Base-by-base conservation (phyloP, 2,113 vertebrate species). In the Phyllopteryx taeniolatus region DNA sequence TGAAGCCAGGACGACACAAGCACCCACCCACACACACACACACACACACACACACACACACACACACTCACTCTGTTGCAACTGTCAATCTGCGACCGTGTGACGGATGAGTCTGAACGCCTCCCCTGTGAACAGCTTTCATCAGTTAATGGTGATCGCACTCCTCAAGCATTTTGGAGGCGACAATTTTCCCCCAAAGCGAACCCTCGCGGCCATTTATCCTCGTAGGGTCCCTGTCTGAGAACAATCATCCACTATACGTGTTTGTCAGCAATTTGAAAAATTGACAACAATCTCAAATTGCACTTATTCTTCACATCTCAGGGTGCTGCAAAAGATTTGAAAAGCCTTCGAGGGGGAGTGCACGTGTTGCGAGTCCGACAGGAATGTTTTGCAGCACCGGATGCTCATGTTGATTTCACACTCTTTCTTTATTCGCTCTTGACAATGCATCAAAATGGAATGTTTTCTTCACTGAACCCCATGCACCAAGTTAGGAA, bases 221-320 rank as follows among this genome's bases (percentile, higher is more conserved):
- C 43, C 63, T 66, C n/a, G 7, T 1, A 22, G 42, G 42, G 11
- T 20, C 63, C 43, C 63, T 15, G 43, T 15, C 43, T 66, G 63
- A 66, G 63, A 66, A 66, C 63, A 66, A 66, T 66, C 63, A 66
- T 66, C n/a, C 43, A 66, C 63, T 66, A 66, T 66, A 47, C 19
- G 10, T 66, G n/a, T 66, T 66, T 66, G 63, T 66, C 63, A 31
- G 63, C 44, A 8, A 46, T 47, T 66, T 66, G 63, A 66, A 66
- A 66, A 66, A 66, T 66, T 66, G 63, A 66, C 63, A 66, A 66
- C 63, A 66, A 66, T 66, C 44, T 66, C n/a, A 27, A 66, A 47
- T 66, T 44, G 63, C 42, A 7, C 63, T 65, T 46, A 44, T 39
- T 66, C 27, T 27, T 66, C 63, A 47, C 63, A 46, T 15, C n/a